Percentiles rank a stretch among this genome's conserved stretches.
These are phyloP conservation scores for Rhabdophis nuchalis DNA, from an alignment of 2,797 vertebrate species.

Conservation along the genomic window DNA sequence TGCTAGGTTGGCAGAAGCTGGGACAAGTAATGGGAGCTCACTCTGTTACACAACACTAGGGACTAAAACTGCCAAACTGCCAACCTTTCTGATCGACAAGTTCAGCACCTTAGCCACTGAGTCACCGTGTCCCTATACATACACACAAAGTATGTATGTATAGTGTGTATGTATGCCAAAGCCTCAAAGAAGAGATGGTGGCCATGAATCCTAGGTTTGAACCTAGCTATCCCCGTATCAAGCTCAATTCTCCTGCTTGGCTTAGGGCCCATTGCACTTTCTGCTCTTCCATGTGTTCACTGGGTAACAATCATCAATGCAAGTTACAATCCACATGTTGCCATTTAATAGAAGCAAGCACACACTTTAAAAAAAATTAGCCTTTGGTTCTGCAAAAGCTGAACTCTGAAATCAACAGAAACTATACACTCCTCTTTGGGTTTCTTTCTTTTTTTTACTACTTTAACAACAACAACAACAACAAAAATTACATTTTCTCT, in stretches of 20 bases:
- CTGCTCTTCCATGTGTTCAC: not conserved
- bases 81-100: no score
- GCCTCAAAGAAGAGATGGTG: not conserved
- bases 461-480: not conserved
- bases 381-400: not conserved
- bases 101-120: no score
- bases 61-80: no score
- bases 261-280: not conserved
- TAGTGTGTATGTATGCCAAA: no score
- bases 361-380: not conserved
- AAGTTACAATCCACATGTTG: not conserved
- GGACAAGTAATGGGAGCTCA: no score
- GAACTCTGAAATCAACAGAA: not conserved
- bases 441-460: no score
- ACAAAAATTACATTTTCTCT: no score
- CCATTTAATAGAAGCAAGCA: not conserved
- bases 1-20: no score
- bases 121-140: no score
- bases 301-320: not conserved
- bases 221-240: not conserved
- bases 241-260: not conserved
- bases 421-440: no score
- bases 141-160: no score
- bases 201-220: not conserved
- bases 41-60: no score